These are phyloP conservation scores for Hydrophis major DNA, from an alignment of 2,797 vertebrate genomes.

Conservation along the genomic window DNA sequence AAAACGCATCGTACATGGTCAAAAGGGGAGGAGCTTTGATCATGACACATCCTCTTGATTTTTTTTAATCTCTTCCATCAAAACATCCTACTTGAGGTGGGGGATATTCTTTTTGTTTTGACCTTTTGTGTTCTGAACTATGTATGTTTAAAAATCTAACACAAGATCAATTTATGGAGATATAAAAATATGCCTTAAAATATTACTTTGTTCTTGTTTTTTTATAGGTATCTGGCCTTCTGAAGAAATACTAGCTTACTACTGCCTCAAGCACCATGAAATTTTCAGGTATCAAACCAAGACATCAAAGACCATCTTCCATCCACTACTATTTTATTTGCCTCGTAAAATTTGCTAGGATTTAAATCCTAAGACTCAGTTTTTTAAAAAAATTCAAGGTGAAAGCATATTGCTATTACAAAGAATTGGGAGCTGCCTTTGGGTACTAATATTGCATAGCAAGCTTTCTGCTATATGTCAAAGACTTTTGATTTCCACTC, in stretches of 20 bases:
- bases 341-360: conserved; percentile 63
- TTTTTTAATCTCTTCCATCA: background rate
- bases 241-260: conserved; percentile 96
- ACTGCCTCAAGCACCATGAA: conserved; percentile 89
- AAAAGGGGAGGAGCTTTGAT: background rate
- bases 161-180: conserved; percentile 13
- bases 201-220: conserved; percentile 47
- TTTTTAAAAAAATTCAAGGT: conserved; percentile 61
- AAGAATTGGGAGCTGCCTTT: conserved; percentile 71
- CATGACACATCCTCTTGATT: background rate
- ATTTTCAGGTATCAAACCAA: conserved; percentile 86
- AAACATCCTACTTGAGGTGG: background rate
- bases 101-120: background rate
- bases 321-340: conserved; percentile 59
- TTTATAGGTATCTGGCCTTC: conserved; percentile 92
- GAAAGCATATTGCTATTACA: conserved; percentile 72
- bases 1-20: background rate
- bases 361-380: conserved; percentile 67
- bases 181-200: conserved; percentile 3
- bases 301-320: conserved; percentile 52
- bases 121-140: background rate
- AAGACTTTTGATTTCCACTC: conserved; percentile 97
- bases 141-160: conserved; percentile 31
- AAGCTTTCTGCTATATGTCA: conserved; percentile 78
- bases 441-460: conserved; percentile 75